Evolutionary conservation across 2,888 invertebrate species (phyloP).

Genomic region (Coleophora deauratella): DNA sequence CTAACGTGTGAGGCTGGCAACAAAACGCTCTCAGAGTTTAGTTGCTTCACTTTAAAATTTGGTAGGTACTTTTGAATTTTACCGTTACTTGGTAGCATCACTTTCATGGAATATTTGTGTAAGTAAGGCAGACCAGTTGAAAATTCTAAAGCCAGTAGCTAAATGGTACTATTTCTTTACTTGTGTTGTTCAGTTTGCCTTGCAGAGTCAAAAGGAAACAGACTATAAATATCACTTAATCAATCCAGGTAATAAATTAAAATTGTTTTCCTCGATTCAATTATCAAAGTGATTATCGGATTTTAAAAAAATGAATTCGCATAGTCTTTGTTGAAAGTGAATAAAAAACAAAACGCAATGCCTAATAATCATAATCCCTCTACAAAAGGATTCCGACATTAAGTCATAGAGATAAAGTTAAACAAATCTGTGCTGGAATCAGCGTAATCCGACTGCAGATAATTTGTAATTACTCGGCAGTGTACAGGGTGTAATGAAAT

Average conservation of each 20-base stretch:
- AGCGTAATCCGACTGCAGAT: slow-evolving; percentile 37
- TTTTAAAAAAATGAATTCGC: not conserved
- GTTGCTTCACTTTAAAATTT: slow-evolving; percentile 35
- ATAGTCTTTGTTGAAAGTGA: not conserved
- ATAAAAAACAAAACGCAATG: slow-evolving; percentile 23
- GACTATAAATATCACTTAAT: too few relatives aligned
- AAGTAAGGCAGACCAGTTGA: too few relatives aligned
- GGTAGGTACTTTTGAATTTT: slow-evolving; percentile 31
- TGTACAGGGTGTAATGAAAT: slow-evolving; percentile 12
- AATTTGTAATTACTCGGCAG: slow-evolving; percentile 39
- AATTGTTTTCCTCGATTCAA: not conserved
- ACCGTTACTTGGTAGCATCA: slow-evolving; percentile 34
- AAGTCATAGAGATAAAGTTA: slow-evolving; percentile 33
- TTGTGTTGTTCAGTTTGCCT: too few relatives aligned
- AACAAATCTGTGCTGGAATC: slow-evolving; percentile 57
- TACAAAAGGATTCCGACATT: slow-evolving; percentile 42
- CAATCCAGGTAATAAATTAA: too few relatives aligned
- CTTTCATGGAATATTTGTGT: too few relatives aligned
- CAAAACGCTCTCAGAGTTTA: slow-evolving; percentile 36
- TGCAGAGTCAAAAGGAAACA: too few relatives aligned
- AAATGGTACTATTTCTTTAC: too few relatives aligned
- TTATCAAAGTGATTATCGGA: not conserved
- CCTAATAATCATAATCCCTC: slow-evolving; percentile 22
- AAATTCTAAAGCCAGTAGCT: too few relatives aligned
- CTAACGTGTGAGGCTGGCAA: slow-evolving; percentile 55